Conservation (phyloP, 2,113 vertebrate species). For the Hippopotamus amphibius region DNA sequence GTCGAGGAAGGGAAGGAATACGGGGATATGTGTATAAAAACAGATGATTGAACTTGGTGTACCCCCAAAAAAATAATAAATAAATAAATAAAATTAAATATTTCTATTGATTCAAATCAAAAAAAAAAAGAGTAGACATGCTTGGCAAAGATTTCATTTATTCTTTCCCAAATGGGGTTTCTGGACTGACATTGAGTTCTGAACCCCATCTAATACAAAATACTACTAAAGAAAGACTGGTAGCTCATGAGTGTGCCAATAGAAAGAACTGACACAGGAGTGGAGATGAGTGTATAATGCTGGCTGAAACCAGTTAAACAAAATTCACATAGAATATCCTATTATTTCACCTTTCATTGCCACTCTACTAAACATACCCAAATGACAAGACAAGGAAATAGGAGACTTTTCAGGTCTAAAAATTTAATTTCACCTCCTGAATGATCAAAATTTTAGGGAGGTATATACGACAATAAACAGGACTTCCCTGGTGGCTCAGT, state of each 20-base stretch:
- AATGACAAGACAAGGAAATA: constrained; percentile 82
- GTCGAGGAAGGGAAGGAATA: too few species aligned
- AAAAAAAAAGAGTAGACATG: neutral
- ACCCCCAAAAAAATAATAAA: too few species aligned
- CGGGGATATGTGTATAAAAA: too few species aligned
- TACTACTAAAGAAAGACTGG: constrained; percentile 80
- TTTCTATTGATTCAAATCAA: too few species aligned
- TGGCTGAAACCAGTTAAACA: constrained; percentile 78
- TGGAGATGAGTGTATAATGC: constrained; percentile 60
- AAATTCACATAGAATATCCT: constrained; percentile 80
- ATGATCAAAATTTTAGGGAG: constrained; percentile 80
- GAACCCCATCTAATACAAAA: constrained; percentile 74
- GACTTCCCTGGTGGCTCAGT: too few species aligned
- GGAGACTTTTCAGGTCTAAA: constrained; percentile 81
- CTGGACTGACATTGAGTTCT: constrained; percentile 74
- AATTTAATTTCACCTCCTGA: constrained; percentile 83
- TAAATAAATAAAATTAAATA: too few species aligned
- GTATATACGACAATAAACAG: constrained; percentile 73
- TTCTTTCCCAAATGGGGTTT: constrained; percentile 71
- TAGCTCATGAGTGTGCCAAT: constrained; percentile 76
- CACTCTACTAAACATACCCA: constrained; percentile 79
- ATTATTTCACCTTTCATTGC: constrained; percentile 79
- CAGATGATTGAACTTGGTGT: too few species aligned
- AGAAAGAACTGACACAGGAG: constrained; percentile 80
- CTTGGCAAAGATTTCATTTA: constrained; percentile 78